A percentile compares a stretch with the other conserved stretches of the same genome.
phyloP scores from a whole-genome alignment of 2,113 vertebrate genomes.

The Plestiodon gilberti region DNA sequence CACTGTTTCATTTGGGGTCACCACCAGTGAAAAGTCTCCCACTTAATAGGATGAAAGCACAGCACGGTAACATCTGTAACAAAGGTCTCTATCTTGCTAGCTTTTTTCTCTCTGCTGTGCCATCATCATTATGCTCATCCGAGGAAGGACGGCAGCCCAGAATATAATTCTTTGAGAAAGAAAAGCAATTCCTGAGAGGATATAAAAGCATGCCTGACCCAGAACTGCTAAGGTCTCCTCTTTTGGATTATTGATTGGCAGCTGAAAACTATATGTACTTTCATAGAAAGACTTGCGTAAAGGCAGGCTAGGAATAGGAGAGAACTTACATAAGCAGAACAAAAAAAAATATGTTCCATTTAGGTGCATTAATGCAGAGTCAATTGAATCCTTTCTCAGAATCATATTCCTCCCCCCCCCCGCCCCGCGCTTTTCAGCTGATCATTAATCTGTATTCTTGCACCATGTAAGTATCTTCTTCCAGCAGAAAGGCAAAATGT shows the following conservation, averaged over 20 bases:
- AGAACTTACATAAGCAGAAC: constrained; percentile 46
- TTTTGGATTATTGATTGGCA: constrained; percentile 61
- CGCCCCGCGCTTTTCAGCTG: constrained; percentile 40
- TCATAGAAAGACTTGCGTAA: constrained; percentile 49
- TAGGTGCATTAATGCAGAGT: constrained; percentile 31
- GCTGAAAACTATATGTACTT: constrained; percentile 38
- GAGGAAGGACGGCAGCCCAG: background rate
- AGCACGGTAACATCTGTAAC: background rate
- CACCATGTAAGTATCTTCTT: constrained; percentile 43
- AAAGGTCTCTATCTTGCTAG: background rate
- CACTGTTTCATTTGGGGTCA: background rate
- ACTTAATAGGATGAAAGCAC: background rate
- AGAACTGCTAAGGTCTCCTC: constrained; percentile 54
- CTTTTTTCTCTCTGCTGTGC: background rate
- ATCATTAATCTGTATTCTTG: constrained; percentile 48
- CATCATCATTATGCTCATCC: background rate
- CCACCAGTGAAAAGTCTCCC: background rate
- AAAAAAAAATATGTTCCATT: constrained; percentile 33
- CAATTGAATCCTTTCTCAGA: constrained; percentile 49
- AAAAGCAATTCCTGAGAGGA: background rate
- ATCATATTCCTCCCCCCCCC: constrained; percentile 37
- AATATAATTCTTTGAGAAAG: background rate
- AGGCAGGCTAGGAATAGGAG: constrained; percentile 49
- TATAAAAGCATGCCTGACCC: constrained; percentile 43
- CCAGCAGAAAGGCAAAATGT: constrained; percentile 41